These are phyloP conservation scores for Nematopogon swammerdamellus DNA, from an alignment of 2,888 invertebrate species.

Conservation along the genomic window DNA sequence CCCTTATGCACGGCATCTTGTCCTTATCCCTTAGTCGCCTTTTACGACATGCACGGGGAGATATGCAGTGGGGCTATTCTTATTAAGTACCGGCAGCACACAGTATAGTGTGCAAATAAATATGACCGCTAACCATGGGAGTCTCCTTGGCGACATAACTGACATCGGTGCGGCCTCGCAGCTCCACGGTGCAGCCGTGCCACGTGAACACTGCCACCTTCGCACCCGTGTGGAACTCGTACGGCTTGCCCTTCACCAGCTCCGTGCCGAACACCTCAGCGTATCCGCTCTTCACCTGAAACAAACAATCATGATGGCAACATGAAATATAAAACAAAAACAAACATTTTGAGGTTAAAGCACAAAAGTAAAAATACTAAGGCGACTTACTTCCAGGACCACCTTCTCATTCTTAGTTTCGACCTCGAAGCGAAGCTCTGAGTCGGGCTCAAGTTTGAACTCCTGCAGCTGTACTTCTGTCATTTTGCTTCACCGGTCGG, in stretches of 20 bases:
- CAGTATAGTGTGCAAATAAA: too few species aligned
- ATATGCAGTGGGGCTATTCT: too few species aligned
- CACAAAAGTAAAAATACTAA: not conserved
- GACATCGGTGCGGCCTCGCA: slow-evolving; percentile 87
- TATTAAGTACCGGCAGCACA: too few species aligned
- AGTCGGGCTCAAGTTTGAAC: slow-evolving; percentile 81
- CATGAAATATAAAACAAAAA: not conserved
- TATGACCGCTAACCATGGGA: slow-evolving; percentile 68
- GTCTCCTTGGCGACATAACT: slow-evolving; percentile 95
- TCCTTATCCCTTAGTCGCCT: too few species aligned
- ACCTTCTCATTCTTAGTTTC: slow-evolving; percentile 85
- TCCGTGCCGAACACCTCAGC: slow-evolving; percentile 98
- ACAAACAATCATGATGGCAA: slow-evolving; percentile 7
- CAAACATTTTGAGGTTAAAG: not conserved
- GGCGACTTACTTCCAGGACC: slow-evolving; percentile 60
- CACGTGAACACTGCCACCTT: slow-evolving; percentile 96
- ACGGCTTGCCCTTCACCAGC: slow-evolving; percentile 86
- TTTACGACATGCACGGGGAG: too few species aligned
- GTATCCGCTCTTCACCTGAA: slow-evolving; percentile 79
- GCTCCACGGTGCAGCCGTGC: slow-evolving; percentile 87
- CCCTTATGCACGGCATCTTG: too few species aligned
- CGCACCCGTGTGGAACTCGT: slow-evolving; percentile 84
- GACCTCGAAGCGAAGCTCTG: slow-evolving; percentile 92
- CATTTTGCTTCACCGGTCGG: slow-evolving; percentile 21
- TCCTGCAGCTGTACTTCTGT: slow-evolving; percentile 59